Conservation (phyloP, 2,888 invertebrate species). For the Syritta pipiens region DNA sequence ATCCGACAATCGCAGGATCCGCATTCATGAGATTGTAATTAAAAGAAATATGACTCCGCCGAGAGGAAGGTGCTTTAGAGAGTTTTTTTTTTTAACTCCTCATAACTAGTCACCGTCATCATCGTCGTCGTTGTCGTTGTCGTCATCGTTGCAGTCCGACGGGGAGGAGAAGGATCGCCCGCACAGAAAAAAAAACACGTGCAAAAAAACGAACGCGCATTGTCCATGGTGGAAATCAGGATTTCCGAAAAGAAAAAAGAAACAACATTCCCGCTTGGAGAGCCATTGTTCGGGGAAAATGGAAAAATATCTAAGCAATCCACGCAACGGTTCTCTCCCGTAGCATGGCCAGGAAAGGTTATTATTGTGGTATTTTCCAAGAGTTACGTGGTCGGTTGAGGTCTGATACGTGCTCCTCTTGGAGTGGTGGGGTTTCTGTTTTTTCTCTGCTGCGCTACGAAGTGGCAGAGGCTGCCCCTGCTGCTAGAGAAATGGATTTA, state of each 20-base stretch:
- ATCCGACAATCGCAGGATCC: slow-evolving; percentile 25
- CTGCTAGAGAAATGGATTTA: too few relatives aligned
- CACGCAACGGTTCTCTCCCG: neutral
- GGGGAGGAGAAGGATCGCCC: too few relatives aligned
- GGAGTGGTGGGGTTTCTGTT: neutral
- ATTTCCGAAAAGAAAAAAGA: slow-evolving; percentile 2
- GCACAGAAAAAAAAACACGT: neutral
- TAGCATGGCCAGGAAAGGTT: neutral
- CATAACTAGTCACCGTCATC: slow-evolving; percentile 17
- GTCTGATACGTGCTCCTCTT: slow-evolving; percentile 1
- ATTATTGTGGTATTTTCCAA: slow-evolving; percentile 30
- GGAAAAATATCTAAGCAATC: slow-evolving; percentile 28
- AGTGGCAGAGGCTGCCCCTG: too few relatives aligned
- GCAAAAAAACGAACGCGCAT: neutral
- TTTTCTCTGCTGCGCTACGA: neutral
- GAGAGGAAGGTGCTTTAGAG: slow-evolving; percentile 3
- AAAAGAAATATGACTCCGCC: slow-evolving; percentile 42
- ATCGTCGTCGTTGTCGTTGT: too few relatives aligned
- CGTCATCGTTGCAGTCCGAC: too few relatives aligned
- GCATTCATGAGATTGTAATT: slow-evolving; percentile 55
- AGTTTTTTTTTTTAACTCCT: slow-evolving; percentile 16
- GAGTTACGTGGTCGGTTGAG: neutral
- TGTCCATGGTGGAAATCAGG: neutral
- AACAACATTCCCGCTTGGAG: neutral
- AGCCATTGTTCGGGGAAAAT: slow-evolving; percentile 13